Percentiles rank a stretch among this genome's conserved stretches.
These are phyloP conservation scores for Geothlypis trichas DNA, from an alignment of 2,113 vertebrate genomes.

Conservation along the genomic window DNA sequence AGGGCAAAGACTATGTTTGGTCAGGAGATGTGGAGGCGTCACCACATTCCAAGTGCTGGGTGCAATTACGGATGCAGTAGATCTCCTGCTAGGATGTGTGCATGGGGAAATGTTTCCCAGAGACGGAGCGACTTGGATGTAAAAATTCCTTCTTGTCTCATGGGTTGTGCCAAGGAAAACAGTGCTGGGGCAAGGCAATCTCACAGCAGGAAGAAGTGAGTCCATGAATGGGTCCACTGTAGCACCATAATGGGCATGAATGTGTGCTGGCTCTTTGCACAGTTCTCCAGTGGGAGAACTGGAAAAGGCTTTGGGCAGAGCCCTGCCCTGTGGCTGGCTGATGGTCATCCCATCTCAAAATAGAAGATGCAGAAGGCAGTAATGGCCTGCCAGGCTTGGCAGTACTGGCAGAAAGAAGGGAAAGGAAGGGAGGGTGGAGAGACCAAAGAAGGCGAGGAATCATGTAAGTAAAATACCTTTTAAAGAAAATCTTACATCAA, in stretches of 20 bases:
- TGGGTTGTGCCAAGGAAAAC: neutral
- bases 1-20: slow-evolving; percentile 15
- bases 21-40: neutral
- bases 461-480: neutral
- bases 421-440: neutral
- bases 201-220: neutral
- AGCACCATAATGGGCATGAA: neutral
- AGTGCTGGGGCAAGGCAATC: neutral
- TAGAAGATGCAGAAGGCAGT: neutral
- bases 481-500: neutral
- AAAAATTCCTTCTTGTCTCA: neutral
- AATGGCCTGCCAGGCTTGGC: neutral
- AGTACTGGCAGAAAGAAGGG: neutral
- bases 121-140: neutral
- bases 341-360: neutral
- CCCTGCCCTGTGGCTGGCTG: neutral
- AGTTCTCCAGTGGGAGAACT: neutral
- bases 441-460: neutral
- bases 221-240: neutral
- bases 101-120: slow-evolving; percentile 1
- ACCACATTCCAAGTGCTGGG: slow-evolving; percentile 19
- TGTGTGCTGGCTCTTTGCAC: neutral
- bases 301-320: neutral
- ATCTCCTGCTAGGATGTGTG: neutral
- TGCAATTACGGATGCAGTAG: neutral